Evolutionary conservation across 1,140 invertebrate genomes (phyloP).

Genomic region (Neuroterus valhalla): DNA sequence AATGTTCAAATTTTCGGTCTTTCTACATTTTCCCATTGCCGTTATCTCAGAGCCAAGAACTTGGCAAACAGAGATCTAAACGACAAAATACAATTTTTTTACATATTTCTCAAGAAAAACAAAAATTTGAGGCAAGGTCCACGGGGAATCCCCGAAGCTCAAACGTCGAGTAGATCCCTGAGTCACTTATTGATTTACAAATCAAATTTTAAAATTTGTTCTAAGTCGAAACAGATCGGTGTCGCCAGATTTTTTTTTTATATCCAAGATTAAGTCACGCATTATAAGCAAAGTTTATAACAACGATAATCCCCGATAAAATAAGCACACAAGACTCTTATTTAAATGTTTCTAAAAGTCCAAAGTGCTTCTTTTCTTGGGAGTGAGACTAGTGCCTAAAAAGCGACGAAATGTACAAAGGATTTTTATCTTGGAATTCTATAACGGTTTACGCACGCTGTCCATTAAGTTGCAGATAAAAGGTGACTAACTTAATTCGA

Average conservation of each 20-base stretch:
- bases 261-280: slow-evolving; percentile 5
- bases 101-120: background rate
- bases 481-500: slow-evolving; percentile 1
- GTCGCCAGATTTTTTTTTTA: background rate
- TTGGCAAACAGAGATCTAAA: background rate
- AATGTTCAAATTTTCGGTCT: background rate
- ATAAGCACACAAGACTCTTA: background rate
- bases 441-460: slow-evolving; percentile 32
- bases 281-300: slow-evolving; percentile 19
- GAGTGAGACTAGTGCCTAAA: slow-evolving; percentile 46
- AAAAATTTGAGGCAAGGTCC: no score
- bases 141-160: no score
- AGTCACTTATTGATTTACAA: background rate
- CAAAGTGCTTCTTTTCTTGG: background rate
- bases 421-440: slow-evolving; percentile 33
- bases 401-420: slow-evolving; percentile 46
- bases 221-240: background rate
- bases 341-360: background rate
- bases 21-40: background rate
- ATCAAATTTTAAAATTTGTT: background rate
- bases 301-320: slow-evolving; percentile 8
- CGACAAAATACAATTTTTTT: background rate
- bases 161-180: no score
- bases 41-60: background rate
- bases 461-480: slow-evolving; percentile 19